Conservation (phyloP, 2,797 vertebrate genomes). For the Antennarius maculatus region DNA sequence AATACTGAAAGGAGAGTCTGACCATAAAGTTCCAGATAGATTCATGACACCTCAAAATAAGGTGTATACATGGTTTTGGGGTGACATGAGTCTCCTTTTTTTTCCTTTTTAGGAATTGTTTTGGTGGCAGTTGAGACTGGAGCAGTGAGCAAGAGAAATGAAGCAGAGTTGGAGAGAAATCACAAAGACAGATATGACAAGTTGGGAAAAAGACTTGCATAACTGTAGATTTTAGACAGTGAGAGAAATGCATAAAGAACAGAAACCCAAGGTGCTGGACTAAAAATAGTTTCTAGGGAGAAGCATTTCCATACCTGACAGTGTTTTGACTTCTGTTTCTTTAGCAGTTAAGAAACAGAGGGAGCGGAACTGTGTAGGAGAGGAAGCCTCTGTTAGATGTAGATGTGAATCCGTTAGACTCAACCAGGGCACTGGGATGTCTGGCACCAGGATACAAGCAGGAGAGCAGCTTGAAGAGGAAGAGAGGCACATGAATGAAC, state of each 20-base stretch:
- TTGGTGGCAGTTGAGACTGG: conserved; percentile 2
- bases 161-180: conserved; percentile 23
- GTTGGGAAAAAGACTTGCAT: conserved; percentile 17
- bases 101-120: conserved; percentile 10
- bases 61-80: conserved; percentile 26
- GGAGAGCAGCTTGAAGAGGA: conserved; percentile 43
- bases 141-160: conserved; percentile 1
- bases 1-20: conserved; percentile 25
- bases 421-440: conserved; percentile 44
- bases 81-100: conserved; percentile 10
- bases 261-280: conserved; percentile 46
- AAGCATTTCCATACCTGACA: conserved; percentile 56
- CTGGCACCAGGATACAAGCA: conserved; percentile 51
- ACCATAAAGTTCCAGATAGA: conserved; percentile 41
- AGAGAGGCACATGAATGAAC: conserved; percentile 18
- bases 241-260: conserved; percentile 36
- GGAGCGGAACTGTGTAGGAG: conserved; percentile 33
- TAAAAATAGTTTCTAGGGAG: conserved; percentile 64
- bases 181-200: conserved; percentile 31
- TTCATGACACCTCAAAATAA: conserved; percentile 31
- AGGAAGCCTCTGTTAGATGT: conserved; percentile 48
- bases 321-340: conserved; percentile 57
- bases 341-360: conserved; percentile 50
- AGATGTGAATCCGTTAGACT: conserved; percentile 47
- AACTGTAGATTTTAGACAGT: conserved; percentile 38